Percentiles rank a stretch among this genome's conserved stretches.
Conservation (phyloP, 1,140 invertebrate species). For the Lordiphosa collinella region DNA sequence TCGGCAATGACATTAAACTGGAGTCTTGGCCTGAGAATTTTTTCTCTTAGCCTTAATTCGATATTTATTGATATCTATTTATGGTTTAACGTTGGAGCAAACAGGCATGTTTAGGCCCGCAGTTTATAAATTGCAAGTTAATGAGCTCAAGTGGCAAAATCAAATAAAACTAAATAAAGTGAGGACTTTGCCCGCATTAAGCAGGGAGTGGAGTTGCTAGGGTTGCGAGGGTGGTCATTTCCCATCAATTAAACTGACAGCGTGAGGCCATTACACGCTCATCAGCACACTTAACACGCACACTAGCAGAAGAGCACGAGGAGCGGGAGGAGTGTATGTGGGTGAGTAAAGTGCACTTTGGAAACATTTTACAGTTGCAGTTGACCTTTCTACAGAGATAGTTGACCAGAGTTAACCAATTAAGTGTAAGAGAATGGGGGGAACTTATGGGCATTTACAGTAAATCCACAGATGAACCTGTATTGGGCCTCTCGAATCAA, state of each 20-base stretch:
- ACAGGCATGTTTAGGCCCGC: conserved; percentile 42
- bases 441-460: too few relatives aligned
- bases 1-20: conserved; percentile 41
- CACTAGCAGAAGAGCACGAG: conserved; percentile 7
- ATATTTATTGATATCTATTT: conserved; percentile 21
- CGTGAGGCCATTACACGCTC: conserved; percentile 57
- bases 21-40: conserved; percentile 21
- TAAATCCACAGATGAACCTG: too few relatives aligned
- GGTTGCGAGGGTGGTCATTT: conserved; percentile 17
- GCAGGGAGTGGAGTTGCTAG: neutral
- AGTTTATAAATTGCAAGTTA: conserved; percentile 58
- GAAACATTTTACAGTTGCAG: neutral
- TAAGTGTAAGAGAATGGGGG: too few relatives aligned
- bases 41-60: conserved; percentile 10
- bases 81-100: too few relatives aligned
- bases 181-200: neutral
- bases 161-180: conserved; percentile 46
- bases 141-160: conserved; percentile 64
- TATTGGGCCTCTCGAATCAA: too few relatives aligned
- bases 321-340: neutral
- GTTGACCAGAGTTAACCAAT: neutral
- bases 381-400: neutral
- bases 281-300: conserved; percentile 54
- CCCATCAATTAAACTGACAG: conserved; percentile 63
- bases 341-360: neutral